Percentiles rank a stretch among this genome's conserved stretches.
phyloP scores from a whole-genome alignment of 2,797 vertebrate species.

The Fratercula arctica region DNA sequence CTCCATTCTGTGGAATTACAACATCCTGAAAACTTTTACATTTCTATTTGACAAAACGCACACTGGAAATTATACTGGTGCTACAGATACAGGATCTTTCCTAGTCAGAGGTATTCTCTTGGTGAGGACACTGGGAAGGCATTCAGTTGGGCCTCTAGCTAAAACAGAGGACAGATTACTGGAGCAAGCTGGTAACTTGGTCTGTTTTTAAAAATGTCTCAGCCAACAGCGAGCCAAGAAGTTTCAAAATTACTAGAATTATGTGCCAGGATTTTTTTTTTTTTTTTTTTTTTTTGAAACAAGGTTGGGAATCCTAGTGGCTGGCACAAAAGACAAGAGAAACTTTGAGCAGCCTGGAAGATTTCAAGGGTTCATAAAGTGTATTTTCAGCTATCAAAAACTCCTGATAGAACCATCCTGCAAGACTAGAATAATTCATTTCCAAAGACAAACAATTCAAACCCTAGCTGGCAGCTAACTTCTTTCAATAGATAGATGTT shows the following conservation, averaged over 20 bases:
- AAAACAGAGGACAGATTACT: background rate
- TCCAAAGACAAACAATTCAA: conserved; percentile 10
- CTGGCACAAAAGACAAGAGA: background rate
- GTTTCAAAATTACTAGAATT: background rate
- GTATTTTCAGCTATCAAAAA: background rate
- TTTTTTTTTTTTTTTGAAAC: background rate
- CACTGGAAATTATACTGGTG: accelerated
- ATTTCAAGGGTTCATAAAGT: background rate
- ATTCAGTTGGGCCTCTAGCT: accelerated
- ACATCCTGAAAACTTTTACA: background rate
- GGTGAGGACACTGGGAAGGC: background rate
- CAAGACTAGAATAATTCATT: background rate
- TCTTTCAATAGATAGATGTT: background rate
- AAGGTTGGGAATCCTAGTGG: background rate
- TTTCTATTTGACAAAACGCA: background rate
- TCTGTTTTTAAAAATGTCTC: background rate
- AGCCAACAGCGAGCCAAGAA: background rate
- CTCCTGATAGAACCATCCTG: background rate
- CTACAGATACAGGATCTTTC: background rate
- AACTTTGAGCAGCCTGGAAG: background rate
- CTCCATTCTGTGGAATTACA: background rate
- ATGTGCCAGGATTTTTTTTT: background rate
- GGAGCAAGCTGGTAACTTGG: background rate
- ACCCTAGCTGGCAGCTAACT: background rate
- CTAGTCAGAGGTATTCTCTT: background rate